Evolutionary conservation across 2,888 invertebrate genomes (phyloP).

Genomic region (Petrolisthes manimaculis): DNA sequence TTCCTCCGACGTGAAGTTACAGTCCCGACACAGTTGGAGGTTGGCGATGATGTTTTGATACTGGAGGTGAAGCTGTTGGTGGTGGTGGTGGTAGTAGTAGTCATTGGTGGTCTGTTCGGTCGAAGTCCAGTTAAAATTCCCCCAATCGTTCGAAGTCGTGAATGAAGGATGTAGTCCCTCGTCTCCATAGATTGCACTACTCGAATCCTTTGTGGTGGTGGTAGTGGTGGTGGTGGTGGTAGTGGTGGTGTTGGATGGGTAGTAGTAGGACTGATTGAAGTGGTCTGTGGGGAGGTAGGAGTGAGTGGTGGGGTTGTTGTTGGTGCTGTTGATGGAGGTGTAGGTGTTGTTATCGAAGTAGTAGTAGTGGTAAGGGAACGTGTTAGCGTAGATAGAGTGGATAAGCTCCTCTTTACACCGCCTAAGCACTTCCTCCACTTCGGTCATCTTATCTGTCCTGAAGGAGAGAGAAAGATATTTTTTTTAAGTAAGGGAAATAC

Average conservation of each 20-base stretch:
- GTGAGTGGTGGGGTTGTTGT: not conserved
- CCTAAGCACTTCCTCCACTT: not conserved
- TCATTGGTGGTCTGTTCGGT: not conserved
- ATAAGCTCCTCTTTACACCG: not conserved
- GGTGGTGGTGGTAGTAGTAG: not conserved
- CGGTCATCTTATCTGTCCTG: not conserved
- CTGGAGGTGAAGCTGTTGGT: not conserved
- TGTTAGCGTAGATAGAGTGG: not conserved
- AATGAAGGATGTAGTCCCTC: no score
- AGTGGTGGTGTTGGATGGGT: not conserved
- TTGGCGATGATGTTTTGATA: not conserved
- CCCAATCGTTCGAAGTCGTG: not conserved
- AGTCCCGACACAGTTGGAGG: slow-evolving; percentile 37
- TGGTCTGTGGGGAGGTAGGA: not conserved
- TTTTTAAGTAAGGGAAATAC: no score
- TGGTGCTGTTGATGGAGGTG: not conserved
- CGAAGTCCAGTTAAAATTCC: not conserved
- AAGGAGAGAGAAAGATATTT: not conserved
- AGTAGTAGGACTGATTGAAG: not conserved
- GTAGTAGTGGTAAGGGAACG: not conserved
- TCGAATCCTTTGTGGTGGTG: not conserved
- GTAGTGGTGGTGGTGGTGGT: not conserved
- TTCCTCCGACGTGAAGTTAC: slow-evolving; percentile 39
- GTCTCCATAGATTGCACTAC: no score
- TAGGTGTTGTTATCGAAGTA: not conserved